Base-by-base conservation (phyloP, 2,113 vertebrate genomes). In the human region DNA sequence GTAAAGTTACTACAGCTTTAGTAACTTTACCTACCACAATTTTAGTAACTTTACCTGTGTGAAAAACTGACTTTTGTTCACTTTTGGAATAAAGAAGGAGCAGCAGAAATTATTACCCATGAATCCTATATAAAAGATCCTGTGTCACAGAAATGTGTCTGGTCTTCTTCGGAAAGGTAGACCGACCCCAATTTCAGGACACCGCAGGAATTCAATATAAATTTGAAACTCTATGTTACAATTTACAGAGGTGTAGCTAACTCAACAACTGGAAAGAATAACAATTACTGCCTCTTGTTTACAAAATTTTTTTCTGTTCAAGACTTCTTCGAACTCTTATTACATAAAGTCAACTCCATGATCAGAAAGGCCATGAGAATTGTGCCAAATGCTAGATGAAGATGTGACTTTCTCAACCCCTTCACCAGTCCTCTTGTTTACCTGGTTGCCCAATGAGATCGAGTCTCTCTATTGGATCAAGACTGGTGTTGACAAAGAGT, bases 121-220 rank as follows among this genome's bases (percentile, higher is more conserved):
- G 48, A 95, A 84, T 59, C 43, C 10, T 70, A 6, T 61, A 52
- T 79, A 70, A 94, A 88, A 94, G 68, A 78, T 14, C 66, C 72
- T 64, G 6, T 23, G 70, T 52, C 59, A 83, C n/a, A 96, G 45
- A n/a, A 88, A 85, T 25, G 50, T 45, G 17, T 80, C 20, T 85
- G 35, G 22, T 87, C 73, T 96, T 92, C 83, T 83, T 64, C 61
- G 45, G 70, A 92, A 18, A 87, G 13, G 16, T 73, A 40, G 13
- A 75, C 40, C 90, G 84, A 97, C n/a, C 68, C 90, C 84, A 93
- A 93, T 93, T 90, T 95, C 45, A 92, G 80, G 80, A 88, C 86
- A 96, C 76, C 8, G 1, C 32, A 79, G 79, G 79, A 98, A 88
- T 43, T 84, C 70, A 52, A 72, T 92, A 48, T 84, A 95, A 96